Evolutionary conservation across 2,797 vertebrate genomes (phyloP), one percentile per base, ranked within the genome.

Genomic region (Lerista edwardsae): DNA sequence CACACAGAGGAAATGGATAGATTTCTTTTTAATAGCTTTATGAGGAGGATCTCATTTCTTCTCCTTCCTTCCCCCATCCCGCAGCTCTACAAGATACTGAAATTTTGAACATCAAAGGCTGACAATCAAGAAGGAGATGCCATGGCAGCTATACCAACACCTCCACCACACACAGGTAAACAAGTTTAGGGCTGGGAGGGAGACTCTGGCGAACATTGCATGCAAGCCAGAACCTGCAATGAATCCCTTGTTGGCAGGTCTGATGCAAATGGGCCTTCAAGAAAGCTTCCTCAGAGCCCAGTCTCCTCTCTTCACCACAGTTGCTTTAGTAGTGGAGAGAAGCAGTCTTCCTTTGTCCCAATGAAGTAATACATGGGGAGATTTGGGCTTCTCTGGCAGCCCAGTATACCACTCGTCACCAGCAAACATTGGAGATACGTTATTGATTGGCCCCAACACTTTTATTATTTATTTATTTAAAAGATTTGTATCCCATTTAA

Each of bases 71-170:
- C 41, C 29, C 11, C 67, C n/a, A n/a, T n/a, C n/a, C 21, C 51
- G 31, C 68, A 92, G 91, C 57, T 83, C 77, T 10, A 59, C 80
- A 69, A 68, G 72, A 75, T 3, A 14, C 34, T 85, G 4, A 62
- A 1, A 1, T 59, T 10, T 31, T 0, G 0, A 64, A 17, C 0
- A 41, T 72, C 62, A n/a, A 59, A 62, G 14, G 34, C 29, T 31
- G 41, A 82, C 11, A 64, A 23, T 27, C n/a, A 8, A 23, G 34
- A 34, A 36, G 25, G 82, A 4, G 61, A 87, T 92, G 92, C 87
- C 0, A 94, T 94, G 93, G 93, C 88, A 73, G 76, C 73, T 64
- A 73, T 64, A 72, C 67, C 77, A 77, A n/a, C 78, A 75, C 64
- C 39, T 44, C 65, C 44, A 39, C 27, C 27, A 41, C 41, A 57